Conservation (phyloP, 2,888 invertebrate genomes). For the Hypolimnas misippus region DNA sequence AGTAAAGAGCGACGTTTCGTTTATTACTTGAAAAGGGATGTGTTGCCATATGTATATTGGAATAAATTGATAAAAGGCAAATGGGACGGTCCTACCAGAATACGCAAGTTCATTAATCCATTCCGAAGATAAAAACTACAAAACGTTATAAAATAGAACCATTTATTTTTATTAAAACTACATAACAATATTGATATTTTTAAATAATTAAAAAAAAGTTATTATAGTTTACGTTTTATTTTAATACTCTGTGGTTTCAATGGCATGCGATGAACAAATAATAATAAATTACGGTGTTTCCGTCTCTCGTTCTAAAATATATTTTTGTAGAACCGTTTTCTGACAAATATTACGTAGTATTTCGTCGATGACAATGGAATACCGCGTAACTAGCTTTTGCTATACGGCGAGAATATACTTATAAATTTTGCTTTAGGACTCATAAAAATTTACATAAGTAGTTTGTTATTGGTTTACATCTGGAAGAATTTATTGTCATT, state of each 20-base stretch:
- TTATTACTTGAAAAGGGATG: constrained; percentile 91
- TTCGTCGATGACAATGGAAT: no score
- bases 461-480: no score
- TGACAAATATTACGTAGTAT: no score
- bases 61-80: constrained; percentile 89
- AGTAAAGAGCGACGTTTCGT: constrained; percentile 84
- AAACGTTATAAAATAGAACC: constrained; percentile 33
- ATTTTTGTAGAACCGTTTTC: no score
- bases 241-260: constrained; percentile 1
- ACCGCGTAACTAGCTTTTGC: no score
- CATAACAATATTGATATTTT: constrained; percentile 22
- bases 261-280: not conserved
- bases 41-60: constrained; percentile 96
- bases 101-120: constrained; percentile 81
- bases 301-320: no score
- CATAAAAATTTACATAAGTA: no score
- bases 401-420: no score
- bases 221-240: not conserved
- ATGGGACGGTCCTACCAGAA: constrained; percentile 88
- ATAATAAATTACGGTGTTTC: no score
- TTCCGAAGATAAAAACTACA: constrained; percentile 44
- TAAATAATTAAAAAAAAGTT: not conserved
- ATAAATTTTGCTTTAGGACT: no score
- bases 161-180: constrained; percentile 35
- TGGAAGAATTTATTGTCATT: no score